phyloP scores from a whole-genome alignment of 2,888 invertebrate genomes.

The Frankliniella intonsa region DNA sequence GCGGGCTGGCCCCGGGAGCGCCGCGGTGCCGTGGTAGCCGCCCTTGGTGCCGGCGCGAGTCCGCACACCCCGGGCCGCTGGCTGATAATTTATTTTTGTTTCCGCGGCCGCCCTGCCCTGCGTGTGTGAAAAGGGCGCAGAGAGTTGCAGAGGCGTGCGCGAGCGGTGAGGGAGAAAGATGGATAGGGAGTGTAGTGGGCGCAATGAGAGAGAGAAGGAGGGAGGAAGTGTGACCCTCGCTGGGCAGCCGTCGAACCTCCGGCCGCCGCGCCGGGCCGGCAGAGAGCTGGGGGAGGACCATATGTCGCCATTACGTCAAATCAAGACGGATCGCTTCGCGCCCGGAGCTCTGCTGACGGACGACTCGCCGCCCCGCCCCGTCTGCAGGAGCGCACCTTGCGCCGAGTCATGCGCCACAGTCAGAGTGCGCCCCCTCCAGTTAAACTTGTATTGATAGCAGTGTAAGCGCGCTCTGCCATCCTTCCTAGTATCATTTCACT shows the following conservation, averaged over 20 bases:
- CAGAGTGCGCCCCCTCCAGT: too few species aligned
- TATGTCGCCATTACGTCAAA: slow-evolving; percentile 19
- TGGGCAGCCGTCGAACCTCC: too few species aligned
- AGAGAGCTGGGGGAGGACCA: background rate
- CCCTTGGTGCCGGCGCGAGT: too few species aligned
- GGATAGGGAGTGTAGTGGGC: background rate
- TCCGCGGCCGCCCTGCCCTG: background rate
- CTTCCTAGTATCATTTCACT: too few species aligned
- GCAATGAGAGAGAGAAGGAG: background rate
- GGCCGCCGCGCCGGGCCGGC: background rate
- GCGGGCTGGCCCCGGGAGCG: background rate
- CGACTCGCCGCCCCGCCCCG: background rate
- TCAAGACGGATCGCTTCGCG: background rate
- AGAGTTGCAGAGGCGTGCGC: background rate
- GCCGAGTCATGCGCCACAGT: too few species aligned
- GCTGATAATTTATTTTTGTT: too few species aligned
- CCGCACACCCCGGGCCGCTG: background rate
- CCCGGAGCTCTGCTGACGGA: background rate
- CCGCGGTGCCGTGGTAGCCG: background rate
- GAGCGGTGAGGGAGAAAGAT: background rate
- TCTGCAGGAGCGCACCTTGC: too few species aligned
- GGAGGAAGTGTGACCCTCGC: background rate
- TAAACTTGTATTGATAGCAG: too few species aligned
- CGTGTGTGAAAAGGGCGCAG: background rate
- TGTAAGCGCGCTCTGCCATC: too few species aligned